phyloP scores from a whole-genome alignment of 2,888 invertebrate genomes.

The Lottia scabra region DNA sequence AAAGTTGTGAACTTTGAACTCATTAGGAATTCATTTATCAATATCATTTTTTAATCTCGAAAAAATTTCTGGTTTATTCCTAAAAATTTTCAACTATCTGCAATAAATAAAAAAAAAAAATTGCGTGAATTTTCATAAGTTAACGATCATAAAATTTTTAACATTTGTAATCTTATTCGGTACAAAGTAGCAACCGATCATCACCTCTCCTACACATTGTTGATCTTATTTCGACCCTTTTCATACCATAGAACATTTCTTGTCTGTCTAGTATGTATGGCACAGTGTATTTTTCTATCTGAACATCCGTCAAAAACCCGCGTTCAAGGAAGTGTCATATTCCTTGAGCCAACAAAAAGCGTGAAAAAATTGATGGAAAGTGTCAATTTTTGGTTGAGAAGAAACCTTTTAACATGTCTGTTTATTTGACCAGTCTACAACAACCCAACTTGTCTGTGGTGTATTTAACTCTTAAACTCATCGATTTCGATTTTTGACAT shows the following conservation, averaged over 20 bases:
- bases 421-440: neutral
- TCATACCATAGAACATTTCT: neutral
- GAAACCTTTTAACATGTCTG: neutral
- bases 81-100: too few relatives aligned
- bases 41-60: too few relatives aligned
- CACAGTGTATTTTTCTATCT: neutral
- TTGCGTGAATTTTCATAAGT: too few relatives aligned
- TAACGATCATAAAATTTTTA: too few relatives aligned
- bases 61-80: too few relatives aligned
- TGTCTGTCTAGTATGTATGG: neutral
- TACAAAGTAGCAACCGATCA: neutral
- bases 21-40: too few relatives aligned
- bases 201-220: neutral
- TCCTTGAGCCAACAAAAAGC: neutral
- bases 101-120: too few relatives aligned
- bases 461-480: neutral
- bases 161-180: too few relatives aligned
- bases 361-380: constrained; percentile 6
- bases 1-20: too few relatives aligned
- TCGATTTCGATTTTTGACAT: neutral
- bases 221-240: neutral
- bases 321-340: constrained; percentile 6
- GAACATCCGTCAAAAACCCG: constrained; percentile 7
- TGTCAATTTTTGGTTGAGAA: neutral
- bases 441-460: neutral